Evolutionary conservation across 2,888 invertebrate genomes (phyloP).

Genomic region (Teinopalpus imperialis): DNA sequence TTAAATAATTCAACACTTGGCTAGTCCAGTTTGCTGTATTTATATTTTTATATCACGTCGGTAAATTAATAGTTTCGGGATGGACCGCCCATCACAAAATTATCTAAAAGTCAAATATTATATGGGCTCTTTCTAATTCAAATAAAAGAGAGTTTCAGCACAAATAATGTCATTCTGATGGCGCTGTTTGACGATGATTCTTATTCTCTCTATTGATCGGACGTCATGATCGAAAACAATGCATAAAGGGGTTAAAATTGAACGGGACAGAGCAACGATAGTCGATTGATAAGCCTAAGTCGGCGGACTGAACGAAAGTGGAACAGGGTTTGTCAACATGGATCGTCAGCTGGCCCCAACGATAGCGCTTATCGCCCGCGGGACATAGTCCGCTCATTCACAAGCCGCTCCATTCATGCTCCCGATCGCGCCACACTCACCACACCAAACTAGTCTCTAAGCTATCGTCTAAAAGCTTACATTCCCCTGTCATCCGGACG

Average conservation of each 20-base stretch:
- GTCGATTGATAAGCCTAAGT: slow-evolving; percentile 67
- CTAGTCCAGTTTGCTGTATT: too few relatives aligned
- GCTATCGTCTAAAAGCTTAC: slow-evolving; percentile 44
- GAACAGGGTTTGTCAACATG: slow-evolving; percentile 80
- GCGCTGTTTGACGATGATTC: too few relatives aligned
- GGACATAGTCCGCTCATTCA: slow-evolving; percentile 82
- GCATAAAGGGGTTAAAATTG: slow-evolving; percentile 29
- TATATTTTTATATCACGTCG: too few relatives aligned
- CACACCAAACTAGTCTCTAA: slow-evolving; percentile 54
- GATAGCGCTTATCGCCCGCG: slow-evolving; percentile 77
- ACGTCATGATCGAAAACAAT: slow-evolving; percentile 11
- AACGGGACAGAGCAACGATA: slow-evolving; percentile 41
- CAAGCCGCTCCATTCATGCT: slow-evolving; percentile 77
- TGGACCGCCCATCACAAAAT: too few relatives aligned
- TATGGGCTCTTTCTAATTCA: too few relatives aligned
- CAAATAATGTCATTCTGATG: too few relatives aligned
- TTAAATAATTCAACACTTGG: too few relatives aligned
- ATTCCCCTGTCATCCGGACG: slow-evolving; percentile 39
- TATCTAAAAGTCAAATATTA: too few relatives aligned
- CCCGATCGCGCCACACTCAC: slow-evolving; percentile 46
- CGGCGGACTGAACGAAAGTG: slow-evolving; percentile 64
- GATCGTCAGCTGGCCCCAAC: slow-evolving; percentile 76
- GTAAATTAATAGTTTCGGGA: too few relatives aligned
- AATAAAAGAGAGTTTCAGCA: too few relatives aligned
- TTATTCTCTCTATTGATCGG: too few relatives aligned